Percentiles rank a stretch among this genome's conserved stretches.
phyloP scores from a whole-genome alignment of 1,140 invertebrate species.

The Coboldia fuscipes region DNA sequence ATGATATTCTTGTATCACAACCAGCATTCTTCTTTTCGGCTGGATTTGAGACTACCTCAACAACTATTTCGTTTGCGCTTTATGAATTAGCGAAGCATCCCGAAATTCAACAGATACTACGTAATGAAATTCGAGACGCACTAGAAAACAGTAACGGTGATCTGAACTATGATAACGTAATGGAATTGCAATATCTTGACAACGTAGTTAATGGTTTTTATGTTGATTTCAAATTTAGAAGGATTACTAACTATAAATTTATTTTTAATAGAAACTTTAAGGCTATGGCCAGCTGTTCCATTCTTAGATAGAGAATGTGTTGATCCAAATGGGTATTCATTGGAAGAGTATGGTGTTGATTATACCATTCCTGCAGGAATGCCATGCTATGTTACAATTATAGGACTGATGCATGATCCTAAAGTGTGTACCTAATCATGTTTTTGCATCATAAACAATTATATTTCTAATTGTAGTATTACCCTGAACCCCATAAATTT shows the following conservation, averaged over 20 bases:
- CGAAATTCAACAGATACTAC: conserved; percentile 32
- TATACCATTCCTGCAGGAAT: conserved; percentile 15
- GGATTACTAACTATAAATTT: too few species aligned
- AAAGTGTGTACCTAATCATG: too few species aligned
- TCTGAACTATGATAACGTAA: conserved; percentile 19
- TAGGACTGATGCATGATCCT: too few species aligned
- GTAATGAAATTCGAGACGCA: conserved; percentile 27
- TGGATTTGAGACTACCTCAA: conserved; percentile 25
- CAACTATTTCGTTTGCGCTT: conserved; percentile 29
- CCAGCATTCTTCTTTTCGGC: conserved; percentile 26
- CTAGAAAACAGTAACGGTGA: conserved; percentile 16
- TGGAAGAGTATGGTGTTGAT: conserved; percentile 9
- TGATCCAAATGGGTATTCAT: conserved; percentile 5
- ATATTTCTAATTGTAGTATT: too few species aligned
- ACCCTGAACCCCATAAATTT: conserved; percentile 18
- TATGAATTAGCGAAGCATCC: conserved; percentile 33
- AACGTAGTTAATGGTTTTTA: conserved; percentile 33
- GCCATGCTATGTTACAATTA: too few species aligned
- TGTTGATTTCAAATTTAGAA: too few species aligned
- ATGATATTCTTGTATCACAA: conserved; percentile 25
- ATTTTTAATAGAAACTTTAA: conserved; percentile 27
- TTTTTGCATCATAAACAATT: too few species aligned
- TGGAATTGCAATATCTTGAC: conserved; percentile 27
- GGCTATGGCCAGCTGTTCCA: conserved; percentile 31
- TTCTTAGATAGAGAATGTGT: conserved; percentile 26